These are phyloP conservation scores for Spodoptera litura DNA, from an alignment of 1,140 invertebrate genomes.

Conservation along the genomic window DNA sequence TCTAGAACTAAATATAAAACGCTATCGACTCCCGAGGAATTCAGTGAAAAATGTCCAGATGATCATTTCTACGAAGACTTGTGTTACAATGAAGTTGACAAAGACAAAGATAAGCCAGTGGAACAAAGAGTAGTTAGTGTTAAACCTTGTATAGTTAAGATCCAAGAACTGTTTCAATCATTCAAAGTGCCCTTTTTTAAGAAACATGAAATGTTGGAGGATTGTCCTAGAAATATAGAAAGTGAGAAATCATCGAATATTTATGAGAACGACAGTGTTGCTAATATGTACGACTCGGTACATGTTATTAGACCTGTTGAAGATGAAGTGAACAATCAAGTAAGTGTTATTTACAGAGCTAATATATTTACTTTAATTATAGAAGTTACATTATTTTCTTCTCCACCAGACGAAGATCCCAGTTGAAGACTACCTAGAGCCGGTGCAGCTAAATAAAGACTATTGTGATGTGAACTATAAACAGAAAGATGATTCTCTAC, in stretches of 20 bases:
- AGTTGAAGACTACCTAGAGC: slow-evolving; percentile 79
- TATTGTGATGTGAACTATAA: slow-evolving; percentile 73
- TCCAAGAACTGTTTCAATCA: slow-evolving; percentile 76
- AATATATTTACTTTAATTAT: not conserved
- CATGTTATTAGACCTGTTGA: slow-evolving; percentile 61
- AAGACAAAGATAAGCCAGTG: slow-evolving; percentile 52
- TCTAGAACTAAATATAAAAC: slow-evolving; percentile 73
- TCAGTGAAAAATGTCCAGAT: slow-evolving; percentile 65
- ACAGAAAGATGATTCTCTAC: slow-evolving; percentile 73
- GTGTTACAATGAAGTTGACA: slow-evolving; percentile 71
- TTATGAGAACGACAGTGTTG: slow-evolving; percentile 73
- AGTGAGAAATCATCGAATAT: slow-evolving; percentile 60
- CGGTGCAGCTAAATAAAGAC: slow-evolving; percentile 73
- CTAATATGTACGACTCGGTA: slow-evolving; percentile 78
- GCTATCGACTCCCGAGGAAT: slow-evolving; percentile 64
- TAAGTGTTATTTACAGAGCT: slow-evolving; percentile 41
- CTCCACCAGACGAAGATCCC: slow-evolving; percentile 60
- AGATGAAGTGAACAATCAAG: slow-evolving; percentile 55
- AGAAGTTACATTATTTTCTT: not conserved
- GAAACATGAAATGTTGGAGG: slow-evolving; percentile 49
- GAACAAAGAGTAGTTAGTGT: slow-evolving; percentile 46
- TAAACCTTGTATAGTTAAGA: slow-evolving; percentile 74
- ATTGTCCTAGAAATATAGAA: slow-evolving; percentile 36
- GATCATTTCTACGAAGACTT: slow-evolving; percentile 82
- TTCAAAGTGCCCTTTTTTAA: slow-evolving; percentile 78